Evolutionary conservation across 92 coral and sea anemone genomes (phyloP).

Genomic region (Zoanthus solanderi): DNA sequence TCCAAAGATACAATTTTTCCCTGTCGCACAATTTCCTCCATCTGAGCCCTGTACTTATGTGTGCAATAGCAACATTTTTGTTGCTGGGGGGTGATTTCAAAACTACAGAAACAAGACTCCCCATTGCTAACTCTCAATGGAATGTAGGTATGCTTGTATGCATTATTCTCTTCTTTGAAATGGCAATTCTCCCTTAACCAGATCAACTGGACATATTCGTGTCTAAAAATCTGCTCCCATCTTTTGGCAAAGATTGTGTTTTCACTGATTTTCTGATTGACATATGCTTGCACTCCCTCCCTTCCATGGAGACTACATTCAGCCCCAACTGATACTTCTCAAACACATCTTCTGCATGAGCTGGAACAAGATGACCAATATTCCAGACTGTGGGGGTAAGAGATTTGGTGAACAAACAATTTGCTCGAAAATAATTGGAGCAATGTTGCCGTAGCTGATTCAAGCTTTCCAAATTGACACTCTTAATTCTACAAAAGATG

Average conservation of each 20-base stretch:
- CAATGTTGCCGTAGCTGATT: constrained; percentile 65
- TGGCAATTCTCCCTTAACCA: constrained; percentile 72
- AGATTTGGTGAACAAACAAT: constrained; percentile 61
- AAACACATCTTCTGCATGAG: constrained; percentile 73
- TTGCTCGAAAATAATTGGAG: constrained; percentile 66
- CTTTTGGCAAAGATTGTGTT: constrained; percentile 69
- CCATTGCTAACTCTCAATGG: constrained; percentile 71
- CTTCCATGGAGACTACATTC: constrained; percentile 76
- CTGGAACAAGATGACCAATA: constrained; percentile 74
- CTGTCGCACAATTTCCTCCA: constrained; percentile 64
- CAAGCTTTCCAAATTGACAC: constrained; percentile 57
- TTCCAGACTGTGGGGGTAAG: constrained; percentile 74
- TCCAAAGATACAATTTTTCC: constrained; percentile 61
- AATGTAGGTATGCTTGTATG: constrained; percentile 74
- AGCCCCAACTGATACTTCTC: constrained; percentile 69
- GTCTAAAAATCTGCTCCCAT: constrained; percentile 73
- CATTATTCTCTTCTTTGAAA: constrained; percentile 55
- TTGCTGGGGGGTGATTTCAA: constrained; percentile 44
- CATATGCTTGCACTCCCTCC: constrained; percentile 72
- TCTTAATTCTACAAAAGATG: constrained; percentile 70
- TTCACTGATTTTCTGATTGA: constrained; percentile 63
- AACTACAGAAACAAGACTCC: constrained; percentile 81
- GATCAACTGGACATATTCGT: constrained; percentile 71
- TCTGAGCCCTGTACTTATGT: constrained; percentile 64
- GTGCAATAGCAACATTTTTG: constrained; percentile 72